phyloP scores from a whole-genome alignment of 2,113 vertebrate genomes.

The Seriola aureovittata region DNA sequence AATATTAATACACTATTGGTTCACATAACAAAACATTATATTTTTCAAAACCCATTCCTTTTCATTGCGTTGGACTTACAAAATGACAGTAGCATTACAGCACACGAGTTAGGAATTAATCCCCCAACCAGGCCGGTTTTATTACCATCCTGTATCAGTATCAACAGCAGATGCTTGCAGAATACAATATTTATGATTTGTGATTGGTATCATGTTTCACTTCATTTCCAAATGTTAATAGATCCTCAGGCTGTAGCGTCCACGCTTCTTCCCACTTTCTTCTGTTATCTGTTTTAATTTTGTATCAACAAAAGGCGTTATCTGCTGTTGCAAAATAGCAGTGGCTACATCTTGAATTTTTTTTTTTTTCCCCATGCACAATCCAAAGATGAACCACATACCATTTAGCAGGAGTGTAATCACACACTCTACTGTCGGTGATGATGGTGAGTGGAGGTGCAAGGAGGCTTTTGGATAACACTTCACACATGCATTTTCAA shows the following conservation, averaged over 20 bases:
- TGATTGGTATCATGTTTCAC: conserved; percentile 1
- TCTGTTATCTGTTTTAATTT: background rate
- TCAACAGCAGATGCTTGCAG: background rate
- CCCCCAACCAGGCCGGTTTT: background rate
- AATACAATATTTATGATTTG: background rate
- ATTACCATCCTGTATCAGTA: background rate
- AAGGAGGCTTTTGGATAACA: conserved; percentile 9
- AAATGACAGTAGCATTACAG: background rate
- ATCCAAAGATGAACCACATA: conserved; percentile 3
- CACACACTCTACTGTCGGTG: background rate
- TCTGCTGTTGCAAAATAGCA: background rate
- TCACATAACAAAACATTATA: background rate
- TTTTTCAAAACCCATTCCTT: background rate
- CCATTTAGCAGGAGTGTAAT: background rate
- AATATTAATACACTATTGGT: background rate
- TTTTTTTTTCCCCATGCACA: too few species aligned
- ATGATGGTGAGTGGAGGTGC: background rate
- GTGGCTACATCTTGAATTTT: background rate
- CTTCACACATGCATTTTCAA: background rate
- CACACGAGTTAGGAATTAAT: background rate
- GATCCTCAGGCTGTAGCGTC: background rate
- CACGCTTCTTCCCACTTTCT: background rate
- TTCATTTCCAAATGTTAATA: conserved; percentile 1
- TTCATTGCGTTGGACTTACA: background rate
- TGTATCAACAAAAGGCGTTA: background rate